Evolutionary conservation across 1,140 invertebrate genomes (phyloP), one percentile per base, ranked within the genome.

Genomic region (Steinernema feltiae): DNA sequence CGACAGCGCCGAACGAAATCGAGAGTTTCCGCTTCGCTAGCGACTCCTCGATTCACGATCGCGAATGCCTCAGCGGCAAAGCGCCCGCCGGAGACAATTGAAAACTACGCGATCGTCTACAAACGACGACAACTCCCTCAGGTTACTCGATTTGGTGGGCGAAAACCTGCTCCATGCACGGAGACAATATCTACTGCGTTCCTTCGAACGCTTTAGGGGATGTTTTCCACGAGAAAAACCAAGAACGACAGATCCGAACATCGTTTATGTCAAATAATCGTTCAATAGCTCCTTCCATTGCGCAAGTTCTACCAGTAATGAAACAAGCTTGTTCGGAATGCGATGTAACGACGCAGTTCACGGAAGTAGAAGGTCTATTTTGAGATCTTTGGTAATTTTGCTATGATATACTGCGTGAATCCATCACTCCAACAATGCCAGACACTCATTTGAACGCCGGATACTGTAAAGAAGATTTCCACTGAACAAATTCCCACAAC

Each of bases 181-280:
- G 53, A 63, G 24, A 63, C 53, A 63, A 63, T 63, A 63, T 63
- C 53, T 63, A 3, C 53, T 17, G 12, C 53, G 3, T 27, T 63
- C 24, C 53, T 63, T 63, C 53, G 53, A 63, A 3, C 53, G 12
- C 53, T 63, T 63, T 17, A 63, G 53, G 53, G 12, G 53, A 3
- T 63, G 53, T 63, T 63, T 63, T 63, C 7, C 53, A 63, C 41
- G 41, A 63, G 53, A 63, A 63, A 63, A 63, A 15, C 53, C 53
- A 63, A 7, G 24, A 27, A 63, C 53, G 53, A 63, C 53, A n/a
- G 24, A 63, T 12, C 53, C 53, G 53, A 63, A 27, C 53, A 27
- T 63, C 24, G 24, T 63, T 63, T 63, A 63, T 63, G 53, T 63
- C 53, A 63, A 27, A 63, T 27, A 27, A 63, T 12, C 53, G 53